Base-by-base conservation (phyloP, 2,113 vertebrate genomes). In the Argyrosomus japonicus region DNA sequence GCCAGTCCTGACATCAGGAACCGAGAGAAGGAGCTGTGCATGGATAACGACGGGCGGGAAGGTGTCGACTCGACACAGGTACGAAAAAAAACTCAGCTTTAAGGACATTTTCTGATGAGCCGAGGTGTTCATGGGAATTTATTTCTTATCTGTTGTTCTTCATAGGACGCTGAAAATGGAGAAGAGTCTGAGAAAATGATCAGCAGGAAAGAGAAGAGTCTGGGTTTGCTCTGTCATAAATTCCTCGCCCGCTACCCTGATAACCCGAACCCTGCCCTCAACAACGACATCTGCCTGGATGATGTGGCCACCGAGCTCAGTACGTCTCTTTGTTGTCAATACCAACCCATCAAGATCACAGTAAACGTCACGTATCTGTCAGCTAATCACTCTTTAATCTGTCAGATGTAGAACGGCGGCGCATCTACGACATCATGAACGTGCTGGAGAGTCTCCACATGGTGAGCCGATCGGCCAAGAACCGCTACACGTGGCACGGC, bases 361-460 rank as follows among this genome's bases (percentile, higher is more conserved):
- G 9, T 25, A 1, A 19, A 1, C 17, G 18, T 47, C 47, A 45
- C 56, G 43, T 19, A 6, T 48, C 2, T 13, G 11, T 5, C 29
- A 51, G 76, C 21, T 18, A 13, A 51, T 19, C 6, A 1, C 36
- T 40, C 7, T 40, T 40, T 40, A 40, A 40, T 32, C 32, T 32
- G 32, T 32, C 86, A 99, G 98, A 91, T 11, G 97, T 99, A 23
- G 98, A 99, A 56, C 97, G 98, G 0, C 93, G 98, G 2, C 97
- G 98, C 19, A 98, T 99, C 83, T 99, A 99, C 0, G 98, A 99
- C 73, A 99, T 99, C 13, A 97, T 99, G 95, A 99, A 99, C 0
- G 98, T 99, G 18, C 93, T 99, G 1, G 98, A 99, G 94, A 99
- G 98, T 76, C 95, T 99, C 7, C 97, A 99, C 87, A 99, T 99